Evolutionary conservation across 2,888 invertebrate species (phyloP), one percentile per base, ranked within the genome.

Genomic region (Galerucella calmariensis): DNA sequence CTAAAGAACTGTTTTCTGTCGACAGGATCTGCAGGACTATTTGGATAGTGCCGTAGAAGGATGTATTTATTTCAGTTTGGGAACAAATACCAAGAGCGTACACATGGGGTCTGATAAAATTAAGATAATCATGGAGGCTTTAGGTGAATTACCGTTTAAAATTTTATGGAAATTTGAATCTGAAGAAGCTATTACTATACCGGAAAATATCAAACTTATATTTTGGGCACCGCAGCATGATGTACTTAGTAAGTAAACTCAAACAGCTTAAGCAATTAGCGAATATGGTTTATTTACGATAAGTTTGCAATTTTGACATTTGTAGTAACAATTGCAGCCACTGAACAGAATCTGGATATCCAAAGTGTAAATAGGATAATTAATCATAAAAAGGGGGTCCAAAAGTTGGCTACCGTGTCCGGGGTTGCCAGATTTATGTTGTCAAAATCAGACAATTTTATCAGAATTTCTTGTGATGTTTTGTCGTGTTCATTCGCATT

Each of bases 81-180:
- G 89, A 0, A 84, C 87, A 0, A 84, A 85, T 62, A 80, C 88
- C 1, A 85, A 85, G 76, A 85, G 85, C 56, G 76, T 79, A 8
- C 72, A 81, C 48, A 70, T 88, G 66, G 78, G 83, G 6, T 71
- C 77, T n/a, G 75, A 83, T 24, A 82, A 83, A 24, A 74, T 82
- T 20, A 76, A 84, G 48, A 81, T 81, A 8, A 80, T 88, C 27
- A 46, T 87, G 11, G 79, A 83, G 24, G 83, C 86, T 2, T 87
- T 88, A 61, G 71, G 84, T 0, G 83, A 85, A 77, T 70, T 88
- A n/a, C 85, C 86, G 3, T 87, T 87, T 69, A 84, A 83, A 73
- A 81, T 88, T 48, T 73, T 89, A 9, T 88, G 88, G 88, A 88
- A 88, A 81, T 88, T 85, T 81, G 88, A 88, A n/a, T 80, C 80